A percentile compares a stretch with the other conserved stretches of the same genome.
Conservation (phyloP, 2,888 invertebrate genomes). For the Vandiemenella viatica region DNA sequence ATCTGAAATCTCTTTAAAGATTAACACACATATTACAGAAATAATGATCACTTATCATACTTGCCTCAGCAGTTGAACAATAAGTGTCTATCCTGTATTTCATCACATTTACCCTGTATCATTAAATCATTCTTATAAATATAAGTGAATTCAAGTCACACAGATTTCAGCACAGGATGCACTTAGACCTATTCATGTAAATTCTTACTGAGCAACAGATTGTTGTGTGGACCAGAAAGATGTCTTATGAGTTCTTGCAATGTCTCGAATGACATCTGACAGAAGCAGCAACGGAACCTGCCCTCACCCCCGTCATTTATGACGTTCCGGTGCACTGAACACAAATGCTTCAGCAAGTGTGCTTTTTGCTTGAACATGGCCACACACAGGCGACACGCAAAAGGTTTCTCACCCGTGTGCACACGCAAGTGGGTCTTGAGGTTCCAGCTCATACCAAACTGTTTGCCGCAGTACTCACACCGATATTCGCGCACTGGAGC, state of each 20-base stretch:
- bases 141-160: no score
- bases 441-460: slow-evolving; percentile 88
- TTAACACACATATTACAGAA: no score
- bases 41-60: no score
- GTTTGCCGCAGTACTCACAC: slow-evolving; percentile 79
- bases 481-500: slow-evolving; percentile 66
- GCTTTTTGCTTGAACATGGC: slow-evolving; percentile 89
- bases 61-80: no score
- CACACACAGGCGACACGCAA: slow-evolving; percentile 74
- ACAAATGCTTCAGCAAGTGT: slow-evolving; percentile 71
- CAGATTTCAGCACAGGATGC: no score
- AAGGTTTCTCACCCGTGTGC: slow-evolving; percentile 78
- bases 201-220: slow-evolving; percentile 73
- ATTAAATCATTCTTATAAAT: no score
- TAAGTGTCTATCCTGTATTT: no score
- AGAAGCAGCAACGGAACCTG: slow-evolving; percentile 76
- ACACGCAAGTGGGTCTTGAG: slow-evolving; percentile 76
- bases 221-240: slow-evolving; percentile 76
- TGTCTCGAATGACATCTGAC: slow-evolving; percentile 70
- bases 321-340: slow-evolving; percentile 77
- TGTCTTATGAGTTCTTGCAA: slow-evolving; percentile 75
- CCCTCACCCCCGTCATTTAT: slow-evolving; percentile 68
- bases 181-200: slow-evolving; percentile 38
- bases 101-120: no score
- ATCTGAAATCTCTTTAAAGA: no score